Evolutionary conservation across 2,888 invertebrate species (phyloP).

Genomic region (Crossocerus cetratus): DNA sequence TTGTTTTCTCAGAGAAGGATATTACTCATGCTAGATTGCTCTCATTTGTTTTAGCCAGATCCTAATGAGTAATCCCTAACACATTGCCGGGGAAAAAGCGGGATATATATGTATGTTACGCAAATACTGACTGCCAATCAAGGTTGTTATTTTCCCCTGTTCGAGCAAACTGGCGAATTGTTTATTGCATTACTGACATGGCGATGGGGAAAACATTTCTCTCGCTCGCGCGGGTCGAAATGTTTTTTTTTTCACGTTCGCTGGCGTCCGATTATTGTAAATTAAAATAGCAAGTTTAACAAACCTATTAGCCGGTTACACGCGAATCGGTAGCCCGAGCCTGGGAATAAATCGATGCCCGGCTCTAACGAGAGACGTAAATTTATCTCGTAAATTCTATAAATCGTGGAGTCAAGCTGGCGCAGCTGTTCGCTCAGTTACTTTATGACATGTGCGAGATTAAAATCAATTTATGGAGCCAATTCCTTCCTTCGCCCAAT

Average conservation of each 20-base stretch:
- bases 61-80: no score
- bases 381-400: constrained; percentile 64
- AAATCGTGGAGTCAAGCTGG: constrained; percentile 58
- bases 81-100: no score
- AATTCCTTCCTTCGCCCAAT: constrained; percentile 49
- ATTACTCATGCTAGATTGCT: no score
- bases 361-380: constrained; percentile 60
- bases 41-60: no score
- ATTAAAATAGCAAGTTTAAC: no score
- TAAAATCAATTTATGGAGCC: constrained; percentile 67
- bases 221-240: background rate
- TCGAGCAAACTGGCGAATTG: no score
- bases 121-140: no score
- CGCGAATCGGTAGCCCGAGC: background rate
- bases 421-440: constrained; percentile 56
- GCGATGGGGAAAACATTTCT: background rate
- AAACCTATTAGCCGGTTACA: background rate
- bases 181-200: no score
- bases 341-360: constrained; percentile 58
- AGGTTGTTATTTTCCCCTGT: no score
- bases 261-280: no score
- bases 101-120: no score
- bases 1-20: no score
- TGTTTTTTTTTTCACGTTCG: background rate
- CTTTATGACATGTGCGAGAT: constrained; percentile 63